Evolutionary conservation across 1,140 invertebrate species (phyloP), one percentile per base, ranked within the genome.

Genomic region (Streblospio benedicti): DNA sequence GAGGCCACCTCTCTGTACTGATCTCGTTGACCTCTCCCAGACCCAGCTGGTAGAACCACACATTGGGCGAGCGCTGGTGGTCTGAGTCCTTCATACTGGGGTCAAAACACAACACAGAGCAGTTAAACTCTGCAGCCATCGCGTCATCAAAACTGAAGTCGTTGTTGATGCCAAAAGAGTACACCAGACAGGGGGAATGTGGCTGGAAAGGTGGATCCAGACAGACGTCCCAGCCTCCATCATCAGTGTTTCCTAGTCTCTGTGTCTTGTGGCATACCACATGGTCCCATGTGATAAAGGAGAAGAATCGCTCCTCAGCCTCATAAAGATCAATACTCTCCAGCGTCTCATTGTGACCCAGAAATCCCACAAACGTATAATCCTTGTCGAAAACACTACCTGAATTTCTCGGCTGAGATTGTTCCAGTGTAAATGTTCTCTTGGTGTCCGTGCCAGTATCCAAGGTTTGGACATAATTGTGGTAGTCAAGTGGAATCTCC

Each of bases 71-170:
- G n/a, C 43, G 47, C 27, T 53, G 23, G 49, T 60, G 58, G 35
- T 60, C 58, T 4, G 31, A 23, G 27, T 20, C 28, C 5, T n/a
- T 30, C 58, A 60, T 60, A 41, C 58, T 60, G 12, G 58, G 58
- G 43, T 60, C 58, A 33, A 60, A 60, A 18, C 30, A 20, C 12
- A 23, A n/a, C 0, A 60, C 58, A 14, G 20, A 23, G 23, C 58
- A 60, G 1, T 27, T 27, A 27, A 54, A 27, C 3, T 14, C 20
- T 2, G 14, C 44, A 6, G 25, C 49, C 35, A 60, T 23, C 4
- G 32, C 25, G 32, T 60, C 58, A 35, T 60, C 58, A 60, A 60
- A 60, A 54, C 35, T 53, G 43, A 60, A 60, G 38, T 60, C 58
- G 27, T 23, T 55, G 20, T 53, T 53, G 0, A 59, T 59, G 25